These are phyloP conservation scores for Hesperia comma DNA, from an alignment of 2,888 invertebrate species.

Conservation along the genomic window DNA sequence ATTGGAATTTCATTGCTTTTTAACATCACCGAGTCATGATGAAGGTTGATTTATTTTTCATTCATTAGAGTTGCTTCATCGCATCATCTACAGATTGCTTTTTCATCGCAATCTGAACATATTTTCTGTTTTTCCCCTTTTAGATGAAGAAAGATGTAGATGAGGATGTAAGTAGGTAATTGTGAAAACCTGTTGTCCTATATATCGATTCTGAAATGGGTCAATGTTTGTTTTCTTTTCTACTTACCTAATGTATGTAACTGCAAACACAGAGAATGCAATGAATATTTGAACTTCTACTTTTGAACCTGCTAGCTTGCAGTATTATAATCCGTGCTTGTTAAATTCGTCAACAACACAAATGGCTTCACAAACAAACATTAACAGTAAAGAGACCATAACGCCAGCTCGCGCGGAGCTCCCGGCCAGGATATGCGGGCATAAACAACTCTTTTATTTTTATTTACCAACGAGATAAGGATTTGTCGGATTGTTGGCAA, in stretches of 20 bases:
- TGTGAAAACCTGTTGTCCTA: too few relatives aligned
- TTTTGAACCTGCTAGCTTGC: neutral
- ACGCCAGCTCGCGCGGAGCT: slow-evolving; percentile 51
- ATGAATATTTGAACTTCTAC: neutral
- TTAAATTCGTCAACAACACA: neutral
- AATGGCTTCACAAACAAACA: neutral
- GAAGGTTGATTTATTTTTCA: neutral
- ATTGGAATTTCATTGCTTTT: neutral
- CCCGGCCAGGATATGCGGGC: slow-evolving; percentile 66
- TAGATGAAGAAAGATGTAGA: too few relatives aligned
- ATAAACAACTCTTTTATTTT: slow-evolving; percentile 63
- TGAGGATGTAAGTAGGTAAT: too few relatives aligned
- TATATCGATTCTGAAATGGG: too few relatives aligned
- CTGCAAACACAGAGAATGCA: too few relatives aligned
- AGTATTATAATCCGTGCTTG: neutral
- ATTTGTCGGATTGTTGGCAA: neutral
- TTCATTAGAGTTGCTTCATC: neutral
- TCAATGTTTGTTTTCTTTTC: too few relatives aligned
- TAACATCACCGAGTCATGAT: neutral
- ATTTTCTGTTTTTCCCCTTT: too few relatives aligned
- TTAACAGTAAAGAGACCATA: neutral
- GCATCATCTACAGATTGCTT: neutral
- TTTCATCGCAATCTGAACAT: too few relatives aligned
- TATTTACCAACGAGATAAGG: slow-evolving; percentile 38
- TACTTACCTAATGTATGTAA: too few relatives aligned